A percentile compares a stretch with the other conserved stretches of the same genome.
These are phyloP conservation scores for Drosophila tripunctata DNA, from an alignment of 2,888 invertebrate genomes.

Conservation along the genomic window DNA sequence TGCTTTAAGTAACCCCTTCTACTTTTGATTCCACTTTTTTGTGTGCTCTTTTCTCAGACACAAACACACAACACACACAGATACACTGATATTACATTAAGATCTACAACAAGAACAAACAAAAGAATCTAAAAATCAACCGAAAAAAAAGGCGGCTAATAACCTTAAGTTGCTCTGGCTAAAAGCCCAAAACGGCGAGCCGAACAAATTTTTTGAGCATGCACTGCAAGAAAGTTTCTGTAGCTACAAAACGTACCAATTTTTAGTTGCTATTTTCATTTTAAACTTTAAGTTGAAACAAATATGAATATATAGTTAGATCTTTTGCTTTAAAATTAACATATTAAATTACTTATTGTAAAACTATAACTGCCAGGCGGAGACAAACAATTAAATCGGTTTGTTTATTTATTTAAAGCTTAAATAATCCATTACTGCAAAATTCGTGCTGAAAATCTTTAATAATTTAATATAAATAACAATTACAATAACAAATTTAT, in stretches of 20 bases:
- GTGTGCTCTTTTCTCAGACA: constrained; percentile 2
- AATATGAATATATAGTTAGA: no score
- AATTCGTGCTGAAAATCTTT: neutral
- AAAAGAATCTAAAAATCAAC: constrained; percentile 49
- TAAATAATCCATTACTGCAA: no score
- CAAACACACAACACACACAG: constrained; percentile 3
- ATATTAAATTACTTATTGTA: no score
- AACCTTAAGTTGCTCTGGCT: constrained; percentile 59
- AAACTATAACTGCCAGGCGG: no score
- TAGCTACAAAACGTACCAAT: no score
- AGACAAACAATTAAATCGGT: neutral
- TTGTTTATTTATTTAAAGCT: no score
- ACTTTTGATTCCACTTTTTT: constrained; percentile 1
- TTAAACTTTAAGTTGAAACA: no score
- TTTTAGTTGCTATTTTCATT: no score
- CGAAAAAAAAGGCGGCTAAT: constrained; percentile 63
- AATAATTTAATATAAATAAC: neutral
- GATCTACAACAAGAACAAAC: constrained; percentile 51
- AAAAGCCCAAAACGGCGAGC: constrained; percentile 33
- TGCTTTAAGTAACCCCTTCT: constrained; percentile 8
- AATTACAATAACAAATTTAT: neutral
- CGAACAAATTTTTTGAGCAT: constrained; percentile 15
- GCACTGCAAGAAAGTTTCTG: constrained; percentile 34
- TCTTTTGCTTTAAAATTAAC: no score
- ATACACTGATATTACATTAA: constrained; percentile 50